Evolutionary conservation across 1,140 invertebrate species (phyloP).

Genomic region (Hylaeus volcanicus): DNA sequence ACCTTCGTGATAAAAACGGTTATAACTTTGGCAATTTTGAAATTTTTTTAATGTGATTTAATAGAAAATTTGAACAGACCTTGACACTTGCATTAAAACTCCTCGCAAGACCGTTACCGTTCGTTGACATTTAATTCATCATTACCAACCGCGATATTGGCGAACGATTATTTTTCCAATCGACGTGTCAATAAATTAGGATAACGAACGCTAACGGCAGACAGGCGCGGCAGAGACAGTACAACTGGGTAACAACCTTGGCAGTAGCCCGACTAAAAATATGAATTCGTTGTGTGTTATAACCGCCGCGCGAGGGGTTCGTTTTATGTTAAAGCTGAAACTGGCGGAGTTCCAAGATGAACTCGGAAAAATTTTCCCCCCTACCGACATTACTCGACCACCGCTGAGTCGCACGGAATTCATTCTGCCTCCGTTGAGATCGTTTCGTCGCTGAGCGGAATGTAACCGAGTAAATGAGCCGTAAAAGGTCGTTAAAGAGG

Average conservation of each 20-base stretch:
- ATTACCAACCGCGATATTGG: too few species aligned
- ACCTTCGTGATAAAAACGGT: too few species aligned
- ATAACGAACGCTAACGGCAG: too few species aligned
- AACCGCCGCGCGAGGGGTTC: conserved; percentile 22
- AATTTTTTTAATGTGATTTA: too few species aligned
- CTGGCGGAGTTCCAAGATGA: conserved; percentile 48
- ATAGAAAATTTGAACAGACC: too few species aligned
- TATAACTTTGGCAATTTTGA: too few species aligned
- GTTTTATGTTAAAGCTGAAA: conserved; percentile 50
- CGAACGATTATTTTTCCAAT: neutral
- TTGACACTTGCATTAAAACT: too few species aligned
- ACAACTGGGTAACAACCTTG: conserved; percentile 40
- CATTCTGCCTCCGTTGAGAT: conserved; percentile 2
- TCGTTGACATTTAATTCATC: too few species aligned
- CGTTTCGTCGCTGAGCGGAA: neutral
- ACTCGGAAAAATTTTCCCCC: conserved; percentile 11
- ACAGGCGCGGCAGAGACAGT: neutral
- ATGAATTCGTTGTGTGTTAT: conserved; percentile 51
- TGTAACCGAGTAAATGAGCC: neutral
- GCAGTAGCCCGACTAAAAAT: conserved; percentile 64
- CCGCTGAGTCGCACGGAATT: conserved; percentile 2
- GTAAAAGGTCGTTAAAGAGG: conserved; percentile 5
- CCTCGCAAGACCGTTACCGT: too few species aligned
- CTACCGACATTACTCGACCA: conserved; percentile 8
- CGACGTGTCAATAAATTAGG: neutral